Evolutionary conservation across 2,888 invertebrate genomes (phyloP), one percentile per base, ranked within the genome.

Genomic region (Mesorhabditis belari): DNA sequence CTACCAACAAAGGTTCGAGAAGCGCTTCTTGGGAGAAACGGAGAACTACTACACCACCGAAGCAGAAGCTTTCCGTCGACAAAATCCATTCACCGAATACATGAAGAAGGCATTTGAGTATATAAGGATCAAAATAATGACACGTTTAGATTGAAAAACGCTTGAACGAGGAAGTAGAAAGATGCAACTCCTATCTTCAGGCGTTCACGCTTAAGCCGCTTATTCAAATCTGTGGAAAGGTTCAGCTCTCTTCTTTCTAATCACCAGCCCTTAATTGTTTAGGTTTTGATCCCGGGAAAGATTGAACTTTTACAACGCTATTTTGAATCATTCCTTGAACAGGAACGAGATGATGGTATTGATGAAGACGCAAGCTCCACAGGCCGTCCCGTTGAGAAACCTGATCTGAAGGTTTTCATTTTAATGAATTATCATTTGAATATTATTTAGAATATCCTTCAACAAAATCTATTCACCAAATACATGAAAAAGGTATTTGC

Each of bases 61-160:
- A 85, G 94, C 94, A 80, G 89, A 88, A 0, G 91, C 92, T 78
- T 98, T 96, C 85, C 85, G 98, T 29, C 86, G 89, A 64, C 90
- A 91, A 77, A 96, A 96, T 83, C 91, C 94, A 0, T 92, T 98
- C 63, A 95, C 96, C 0, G 96, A 98, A 81, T 98, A 98, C 81
- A 91, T 98, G 91, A 94, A 95, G 82, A 92, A 92, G 87, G 91
- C 90, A n/a, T n/a, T n/a, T n/a, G n/a, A 88, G 94, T 93, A 3
- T 96, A 96, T 79, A 90, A 91, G 77, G 87, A 96, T 59, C n/a
- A n/a, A n/a, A n/a, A n/a, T n/a, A n/a, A n/a, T n/a, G n/a, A n/a
- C n/a, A n/a, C n/a, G n/a, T n/a, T n/a, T n/a, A n/a, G n/a, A n/a
- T n/a, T n/a, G n/a, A n/a, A n/a, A n/a, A n/a, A n/a, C n/a, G n/a